Evolutionary conservation across 2,888 invertebrate species (phyloP), one percentile per base, ranked within the genome.

Genomic region (Marronus borbonicus): DNA sequence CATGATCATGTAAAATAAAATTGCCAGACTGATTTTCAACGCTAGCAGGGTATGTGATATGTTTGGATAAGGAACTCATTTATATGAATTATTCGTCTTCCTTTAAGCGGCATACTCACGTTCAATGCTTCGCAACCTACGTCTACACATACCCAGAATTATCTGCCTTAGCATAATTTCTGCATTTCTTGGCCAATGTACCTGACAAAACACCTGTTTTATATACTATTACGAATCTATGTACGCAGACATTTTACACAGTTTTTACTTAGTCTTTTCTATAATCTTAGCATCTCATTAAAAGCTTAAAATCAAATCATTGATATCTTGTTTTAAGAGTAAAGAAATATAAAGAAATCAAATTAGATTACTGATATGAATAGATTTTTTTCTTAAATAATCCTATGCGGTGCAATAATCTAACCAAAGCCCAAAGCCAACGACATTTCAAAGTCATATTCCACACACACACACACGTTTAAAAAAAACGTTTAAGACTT

Each of bases 1-100:
- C 80, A 81, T 82, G 83, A 83, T 86, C 86, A 86, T 86, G 86
- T 86, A 86, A 86, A 87, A 85, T 85, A 85, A 86, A 83, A 83
- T 85, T 85, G 85, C 85, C 85, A 86, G 84, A 84, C 85, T 84
- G 84, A 86, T 86, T 86, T 86, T 86, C 84, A 86, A 85, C 85
- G 84, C 85, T 85, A 85, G 83, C 85, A 83, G 84, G 83, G 83
- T 84, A 84, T 85, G 85, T 84, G 86, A 86, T 85, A 83, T 84
- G 86, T 81, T 84, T 84, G 82, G 85, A 85, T 85, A 68, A 85
- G 82, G 81, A 83, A 82, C 84, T 84, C 83, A 84, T 84, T 84
- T 81, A 82, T 85, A 85, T 85, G 84, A 80, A 78, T 80, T 81
- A 78, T 80, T 80, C 83, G 85, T 84, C 80, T 77, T 82, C 66